Conservation (phyloP, 2,113 vertebrate genomes). For the Centrocercus urophasianus region DNA sequence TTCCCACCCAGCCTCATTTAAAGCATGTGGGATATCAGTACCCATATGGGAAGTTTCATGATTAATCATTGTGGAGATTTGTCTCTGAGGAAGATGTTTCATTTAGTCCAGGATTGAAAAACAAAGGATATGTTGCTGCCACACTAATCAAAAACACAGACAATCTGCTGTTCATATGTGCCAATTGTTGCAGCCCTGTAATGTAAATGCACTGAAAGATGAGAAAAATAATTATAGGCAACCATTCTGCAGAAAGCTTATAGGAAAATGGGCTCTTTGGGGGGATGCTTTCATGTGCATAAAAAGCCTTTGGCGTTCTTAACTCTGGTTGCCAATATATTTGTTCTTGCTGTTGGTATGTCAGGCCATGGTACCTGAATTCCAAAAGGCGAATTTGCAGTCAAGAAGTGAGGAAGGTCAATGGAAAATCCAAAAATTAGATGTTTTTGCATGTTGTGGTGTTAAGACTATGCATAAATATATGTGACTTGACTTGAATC, state of each 20-base stretch:
- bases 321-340: background rate
- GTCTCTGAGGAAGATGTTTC: slow-evolving; percentile 62
- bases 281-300: background rate
- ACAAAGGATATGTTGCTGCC: slow-evolving; percentile 68
- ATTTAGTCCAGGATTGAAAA: slow-evolving; percentile 43
- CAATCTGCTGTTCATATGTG: slow-evolving; percentile 74
- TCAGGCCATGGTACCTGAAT: background rate
- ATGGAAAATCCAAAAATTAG: background rate
- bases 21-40: slow-evolving; percentile 56
- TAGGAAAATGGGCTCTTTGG: background rate
- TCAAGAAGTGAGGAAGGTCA: background rate
- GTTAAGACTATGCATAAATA: background rate
- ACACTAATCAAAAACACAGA: slow-evolving; percentile 70
- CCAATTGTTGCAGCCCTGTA: slow-evolving; percentile 45
- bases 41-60: slow-evolving; percentile 65
- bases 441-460: background rate
- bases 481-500: background rate
- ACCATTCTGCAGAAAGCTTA: slow-evolving; percentile 13
- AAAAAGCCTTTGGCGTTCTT: background rate
- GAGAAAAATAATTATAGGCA: slow-evolving; percentile 43
- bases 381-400: background rate
- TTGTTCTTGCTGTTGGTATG: background rate
- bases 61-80: slow-evolving; percentile 50
- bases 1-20: slow-evolving; percentile 59
- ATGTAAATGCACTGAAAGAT: slow-evolving; percentile 35